Percentiles rank a stretch among this genome's conserved stretches.
Conservation (phyloP, 2,113 vertebrate genomes). For the Hiodon tergisus region DNA sequence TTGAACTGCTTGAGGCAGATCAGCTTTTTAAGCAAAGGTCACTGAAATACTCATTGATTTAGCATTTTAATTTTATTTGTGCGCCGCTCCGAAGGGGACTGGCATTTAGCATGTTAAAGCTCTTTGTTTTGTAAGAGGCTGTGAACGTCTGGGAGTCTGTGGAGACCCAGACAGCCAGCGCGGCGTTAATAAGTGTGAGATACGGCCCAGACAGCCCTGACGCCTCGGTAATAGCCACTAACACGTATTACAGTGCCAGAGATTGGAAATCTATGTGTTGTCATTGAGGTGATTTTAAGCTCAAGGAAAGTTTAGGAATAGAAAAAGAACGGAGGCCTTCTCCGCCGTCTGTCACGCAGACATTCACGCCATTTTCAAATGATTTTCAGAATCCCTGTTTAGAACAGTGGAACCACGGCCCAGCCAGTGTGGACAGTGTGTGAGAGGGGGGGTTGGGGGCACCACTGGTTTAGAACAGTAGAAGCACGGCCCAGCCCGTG, state of each 20-base stretch:
- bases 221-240: constrained; percentile 47
- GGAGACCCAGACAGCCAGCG: constrained; percentile 37
- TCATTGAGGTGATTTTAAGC: constrained; percentile 40
- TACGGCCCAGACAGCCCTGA: constrained; percentile 30
- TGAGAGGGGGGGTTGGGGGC: not conserved
- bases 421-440: constrained; percentile 15
- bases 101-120: constrained; percentile 44
- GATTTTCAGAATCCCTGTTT: too few relatives aligned
- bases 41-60: constrained; percentile 51
- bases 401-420: too few relatives aligned
- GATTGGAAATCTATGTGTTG: constrained; percentile 50
- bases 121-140: constrained; percentile 45
- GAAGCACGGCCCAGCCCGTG: too few relatives aligned
- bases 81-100: constrained; percentile 44
- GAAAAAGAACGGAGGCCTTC: constrained; percentile 1
- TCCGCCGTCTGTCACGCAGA: not conserved
- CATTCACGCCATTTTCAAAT: too few relatives aligned
- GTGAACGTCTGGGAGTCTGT: constrained; percentile 43
- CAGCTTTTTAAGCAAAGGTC: constrained; percentile 52
- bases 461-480: too few relatives aligned
- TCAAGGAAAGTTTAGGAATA: constrained; percentile 24
- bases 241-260: constrained; percentile 51
- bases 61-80: constrained; percentile 56
- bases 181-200: constrained; percentile 53
- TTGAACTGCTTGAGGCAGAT: constrained; percentile 38